These are phyloP conservation scores for Sciaenops ocellatus DNA, from an alignment of 2,797 vertebrate species.

Conservation along the genomic window DNA sequence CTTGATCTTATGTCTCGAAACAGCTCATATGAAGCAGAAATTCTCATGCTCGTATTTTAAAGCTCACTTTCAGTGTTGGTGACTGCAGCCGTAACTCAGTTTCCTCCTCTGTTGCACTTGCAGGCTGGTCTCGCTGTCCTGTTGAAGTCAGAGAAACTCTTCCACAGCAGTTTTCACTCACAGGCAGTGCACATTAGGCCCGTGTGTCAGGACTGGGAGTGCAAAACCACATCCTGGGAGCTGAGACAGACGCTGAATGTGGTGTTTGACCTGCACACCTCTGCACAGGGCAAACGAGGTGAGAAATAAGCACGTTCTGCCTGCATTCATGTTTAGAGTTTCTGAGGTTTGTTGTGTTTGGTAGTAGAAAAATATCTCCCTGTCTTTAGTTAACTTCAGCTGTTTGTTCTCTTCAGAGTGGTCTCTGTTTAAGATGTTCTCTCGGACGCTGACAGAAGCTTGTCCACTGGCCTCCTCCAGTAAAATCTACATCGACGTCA, in stretches of 20 bases:
- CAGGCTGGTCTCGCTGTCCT: slow-evolving; percentile 96
- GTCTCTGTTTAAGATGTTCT: slow-evolving; percentile 99
- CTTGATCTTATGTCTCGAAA: background rate
- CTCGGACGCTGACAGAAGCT: slow-evolving; percentile 93
- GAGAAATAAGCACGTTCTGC: slow-evolving; percentile 28
- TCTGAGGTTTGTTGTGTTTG: background rate
- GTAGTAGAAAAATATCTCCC: background rate
- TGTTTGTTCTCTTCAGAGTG: slow-evolving; percentile 86
- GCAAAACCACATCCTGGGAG: slow-evolving; percentile 91
- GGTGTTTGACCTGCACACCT: slow-evolving; percentile 93
- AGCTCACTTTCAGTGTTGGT: background rate
- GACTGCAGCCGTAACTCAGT: background rate
- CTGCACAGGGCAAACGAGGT: slow-evolving; percentile 93
- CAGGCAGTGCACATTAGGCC: slow-evolving; percentile 96
- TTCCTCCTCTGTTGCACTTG: slow-evolving; percentile 20
- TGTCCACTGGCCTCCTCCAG: slow-evolving; percentile 95
- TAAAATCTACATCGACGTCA: slow-evolving; percentile 94
- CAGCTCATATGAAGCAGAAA: background rate
- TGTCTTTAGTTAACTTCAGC: slow-evolving; percentile 11
- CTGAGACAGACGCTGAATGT: slow-evolving; percentile 95
- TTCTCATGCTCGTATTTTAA: background rate
- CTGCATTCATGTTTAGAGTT: background rate
- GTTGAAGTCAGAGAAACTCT: slow-evolving; percentile 95
- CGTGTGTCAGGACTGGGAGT: slow-evolving; percentile 90
- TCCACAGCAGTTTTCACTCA: slow-evolving; percentile 97